These are phyloP conservation scores for Florisuga fusca DNA, from an alignment of 2,797 vertebrate species.

Conservation along the genomic window DNA sequence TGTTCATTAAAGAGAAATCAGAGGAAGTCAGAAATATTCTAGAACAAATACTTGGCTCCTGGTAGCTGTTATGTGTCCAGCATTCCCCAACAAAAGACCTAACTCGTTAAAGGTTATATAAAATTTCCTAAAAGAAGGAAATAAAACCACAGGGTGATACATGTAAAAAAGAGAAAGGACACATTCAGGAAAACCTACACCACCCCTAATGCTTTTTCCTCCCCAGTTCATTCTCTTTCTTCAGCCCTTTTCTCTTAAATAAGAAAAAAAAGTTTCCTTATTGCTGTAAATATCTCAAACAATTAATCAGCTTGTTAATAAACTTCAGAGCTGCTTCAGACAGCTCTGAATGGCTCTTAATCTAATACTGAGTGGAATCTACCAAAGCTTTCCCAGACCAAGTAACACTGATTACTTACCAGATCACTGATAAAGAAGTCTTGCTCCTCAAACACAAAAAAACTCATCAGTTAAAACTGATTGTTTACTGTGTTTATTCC, in stretches of 20 bases:
- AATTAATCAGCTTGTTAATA: background rate
- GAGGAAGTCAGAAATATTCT: background rate
- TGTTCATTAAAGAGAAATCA: background rate
- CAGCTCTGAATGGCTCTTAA: background rate
- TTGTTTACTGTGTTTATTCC: background rate
- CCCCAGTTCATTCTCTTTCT: background rate
- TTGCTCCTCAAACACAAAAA: background rate
- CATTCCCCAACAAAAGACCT: background rate
- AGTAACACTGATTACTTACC: background rate
- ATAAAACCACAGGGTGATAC: background rate
- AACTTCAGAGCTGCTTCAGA: background rate
- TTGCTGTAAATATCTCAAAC: background rate
- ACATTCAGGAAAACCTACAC: background rate
- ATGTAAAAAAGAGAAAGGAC: background rate
- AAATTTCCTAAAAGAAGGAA: background rate
- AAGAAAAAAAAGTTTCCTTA: background rate
- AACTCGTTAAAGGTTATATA: background rate
- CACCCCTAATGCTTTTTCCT: background rate
- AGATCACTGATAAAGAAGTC: background rate
- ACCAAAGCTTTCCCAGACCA: background rate
- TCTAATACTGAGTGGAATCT: background rate
- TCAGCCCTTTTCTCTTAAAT: background rate
- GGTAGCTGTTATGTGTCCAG: background rate
- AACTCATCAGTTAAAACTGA: background rate
- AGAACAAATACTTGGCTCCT: background rate